phyloP scores from a whole-genome alignment of 2,888 invertebrate genomes.

The Pandemis corylana region DNA sequence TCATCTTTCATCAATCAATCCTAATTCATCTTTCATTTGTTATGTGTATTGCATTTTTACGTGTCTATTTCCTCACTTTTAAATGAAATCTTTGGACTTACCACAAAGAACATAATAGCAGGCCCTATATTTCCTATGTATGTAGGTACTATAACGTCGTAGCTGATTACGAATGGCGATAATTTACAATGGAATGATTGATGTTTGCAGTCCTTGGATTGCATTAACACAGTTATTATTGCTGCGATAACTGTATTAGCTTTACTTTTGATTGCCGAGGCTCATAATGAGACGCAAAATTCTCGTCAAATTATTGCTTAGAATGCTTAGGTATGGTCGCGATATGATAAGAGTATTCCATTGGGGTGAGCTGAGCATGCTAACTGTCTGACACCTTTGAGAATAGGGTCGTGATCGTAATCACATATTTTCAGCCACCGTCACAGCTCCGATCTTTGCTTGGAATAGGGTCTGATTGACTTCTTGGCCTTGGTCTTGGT shows the following conservation, averaged over 20 bases:
- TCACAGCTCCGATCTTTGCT: no score
- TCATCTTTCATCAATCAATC: no score
- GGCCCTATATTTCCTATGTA: background rate
- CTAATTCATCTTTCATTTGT: no score
- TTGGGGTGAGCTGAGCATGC: no score
- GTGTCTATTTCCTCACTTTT: background rate
- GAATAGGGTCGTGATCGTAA: no score
- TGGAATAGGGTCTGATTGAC: no score
- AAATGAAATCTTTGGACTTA: background rate
- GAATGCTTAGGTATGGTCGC: background rate
- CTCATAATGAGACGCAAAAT: background rate
- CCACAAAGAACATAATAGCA: no score
- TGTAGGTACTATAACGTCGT: background rate
- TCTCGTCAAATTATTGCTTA: background rate
- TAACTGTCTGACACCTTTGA: no score
- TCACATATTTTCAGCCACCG: no score
- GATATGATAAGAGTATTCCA: background rate
- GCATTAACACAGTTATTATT: constrained; percentile 13
- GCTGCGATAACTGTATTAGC: constrained; percentile 3
- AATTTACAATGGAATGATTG: constrained; percentile 9
- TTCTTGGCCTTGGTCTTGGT: no score
- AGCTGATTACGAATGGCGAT: constrained; percentile 18
- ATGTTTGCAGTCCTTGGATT: constrained; percentile 25
- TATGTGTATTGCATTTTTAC: no score
- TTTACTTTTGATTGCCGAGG: constrained; percentile 6